Evolutionary conservation across 2,888 invertebrate species (phyloP), one percentile per base, ranked within the genome.

Genomic region (Matsumyia berberina): DNA sequence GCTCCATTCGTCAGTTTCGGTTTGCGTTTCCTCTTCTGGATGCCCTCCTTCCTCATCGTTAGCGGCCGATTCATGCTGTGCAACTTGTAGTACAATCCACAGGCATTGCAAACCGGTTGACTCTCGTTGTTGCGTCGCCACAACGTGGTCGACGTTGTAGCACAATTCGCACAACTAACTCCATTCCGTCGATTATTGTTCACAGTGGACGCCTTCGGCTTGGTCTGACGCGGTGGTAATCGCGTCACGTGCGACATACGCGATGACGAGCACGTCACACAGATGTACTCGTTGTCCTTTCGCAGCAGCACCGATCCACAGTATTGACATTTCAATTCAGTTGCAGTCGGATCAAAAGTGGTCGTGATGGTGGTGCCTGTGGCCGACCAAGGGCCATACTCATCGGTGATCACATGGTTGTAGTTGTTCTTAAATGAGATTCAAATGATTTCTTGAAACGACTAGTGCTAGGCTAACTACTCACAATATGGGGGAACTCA

Each of bases 11-110:
- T 90, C 78, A 90, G 91, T 92, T 96, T 96, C 51, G 96, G 96
- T 90, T 99, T 98, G 85, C 99, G 94, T 92, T 99, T 99, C 86
- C 99, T 94, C 66, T 98, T 98, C 93, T 99, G 99, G 90, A 99
- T 99, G 55, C 98, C 98, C 88, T 99, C 99, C 92, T 99, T 99
- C 92, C 98, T 99, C 99, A 99, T 99, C 88, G 98, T 97, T 88
- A 97, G 93, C 67, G 99, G 99, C 87, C 99, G 95, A 92, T 96
- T 96, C 81, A 98, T 89, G 79, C 90, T 91, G 87, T 92, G 92
- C 64, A 92, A 86, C 86, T 92, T 92, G 62, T 58, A 92, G 82
- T 92, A 92, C 12, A 92, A 88, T 1, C 92, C 94, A 90, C 98
- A 97, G 57, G 96, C 96, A 92, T 97, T 97, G 92, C 97, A 97